phyloP scores from a whole-genome alignment of 2,113 vertebrate genomes.

The human (Homo sapiens) region GRCh38 chr2:67621501-67622000 shows the following conservation, averaged over 20 bases:
- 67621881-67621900: neutral
- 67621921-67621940: neutral
- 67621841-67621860: neutral
- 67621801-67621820: neutral
- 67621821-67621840: neutral
- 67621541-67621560: neutral
- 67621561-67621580: neutral
- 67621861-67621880: neutral
- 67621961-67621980: neutral
- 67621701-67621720: neutral
- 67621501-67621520: neutral
- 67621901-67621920: neutral
- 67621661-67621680: neutral
- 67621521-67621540: neutral
- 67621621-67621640: neutral
- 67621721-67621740: neutral
- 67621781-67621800: neutral
- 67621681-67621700: neutral
- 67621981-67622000: neutral
- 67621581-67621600: neutral
- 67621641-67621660: neutral
- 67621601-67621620: neutral
- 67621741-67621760: neutral
- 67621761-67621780: neutral
- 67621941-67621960: neutral